phyloP scores from a whole-genome alignment of 2,113 vertebrate genomes.

The Grallaria varia region DNA sequence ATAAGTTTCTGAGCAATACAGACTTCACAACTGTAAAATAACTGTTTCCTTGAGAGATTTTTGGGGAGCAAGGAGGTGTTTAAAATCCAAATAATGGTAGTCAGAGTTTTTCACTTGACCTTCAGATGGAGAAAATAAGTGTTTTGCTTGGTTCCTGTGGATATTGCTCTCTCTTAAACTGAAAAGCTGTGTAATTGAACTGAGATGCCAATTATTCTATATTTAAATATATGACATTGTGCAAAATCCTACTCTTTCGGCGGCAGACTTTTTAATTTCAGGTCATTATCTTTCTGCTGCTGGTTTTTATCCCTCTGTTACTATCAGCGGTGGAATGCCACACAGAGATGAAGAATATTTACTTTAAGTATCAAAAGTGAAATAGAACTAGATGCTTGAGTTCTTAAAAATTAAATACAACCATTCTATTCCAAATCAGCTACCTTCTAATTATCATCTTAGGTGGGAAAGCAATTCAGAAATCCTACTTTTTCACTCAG shows the following conservation, averaged over 20 bases:
- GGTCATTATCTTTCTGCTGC: neutral
- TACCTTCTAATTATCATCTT: neutral
- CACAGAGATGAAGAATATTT: neutral
- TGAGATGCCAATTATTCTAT: conserved; percentile 25
- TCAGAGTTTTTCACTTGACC: neutral
- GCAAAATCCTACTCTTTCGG: neutral
- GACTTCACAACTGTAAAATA: neutral
- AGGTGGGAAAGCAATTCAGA: neutral
- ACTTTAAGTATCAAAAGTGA: neutral
- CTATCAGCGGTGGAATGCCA: neutral
- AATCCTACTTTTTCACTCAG: neutral
- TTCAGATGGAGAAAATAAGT: conserved; percentile 11
- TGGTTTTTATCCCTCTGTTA: neutral
- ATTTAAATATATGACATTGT: neutral
- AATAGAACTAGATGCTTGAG: neutral
- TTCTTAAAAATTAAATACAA: neutral
- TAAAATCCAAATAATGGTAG: neutral
- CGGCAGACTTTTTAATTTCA: neutral
- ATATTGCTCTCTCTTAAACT: neutral
- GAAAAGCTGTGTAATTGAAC: conserved; percentile 9
- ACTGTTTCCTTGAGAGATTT: neutral
- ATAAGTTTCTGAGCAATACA: neutral
- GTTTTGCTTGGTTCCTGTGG: neutral
- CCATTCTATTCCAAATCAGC: neutral
- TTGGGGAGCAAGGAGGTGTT: neutral